phyloP scores from a whole-genome alignment of 2,113 vertebrate genomes.

The Gymnarchus niloticus region DNA sequence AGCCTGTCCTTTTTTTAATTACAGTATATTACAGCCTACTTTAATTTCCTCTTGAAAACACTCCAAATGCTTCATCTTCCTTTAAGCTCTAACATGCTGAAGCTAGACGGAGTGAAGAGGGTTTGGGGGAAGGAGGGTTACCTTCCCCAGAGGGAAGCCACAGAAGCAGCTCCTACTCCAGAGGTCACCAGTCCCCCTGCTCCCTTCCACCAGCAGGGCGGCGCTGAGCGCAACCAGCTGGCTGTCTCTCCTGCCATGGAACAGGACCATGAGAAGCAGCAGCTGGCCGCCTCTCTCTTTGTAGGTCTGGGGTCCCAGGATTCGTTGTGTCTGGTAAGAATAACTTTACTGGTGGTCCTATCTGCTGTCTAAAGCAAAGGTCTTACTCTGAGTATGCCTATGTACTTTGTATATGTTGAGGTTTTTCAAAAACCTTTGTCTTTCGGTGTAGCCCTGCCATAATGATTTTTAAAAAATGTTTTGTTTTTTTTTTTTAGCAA shows the following conservation, averaged over 20 bases:
- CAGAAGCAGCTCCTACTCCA: conserved; percentile 46
- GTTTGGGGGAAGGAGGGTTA: conserved; percentile 94
- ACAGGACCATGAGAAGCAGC: conserved; percentile 74
- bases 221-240: conserved; percentile 23
- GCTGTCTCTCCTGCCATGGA: conserved; percentile 47
- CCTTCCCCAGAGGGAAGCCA: conserved; percentile 70
- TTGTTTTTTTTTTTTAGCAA: too few species aligned
- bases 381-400: not conserved
- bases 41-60: not conserved
- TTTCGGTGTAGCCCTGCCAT: too few species aligned
- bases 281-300: conserved; percentile 84
- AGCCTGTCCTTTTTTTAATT: not conserved
- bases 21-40: not conserved
- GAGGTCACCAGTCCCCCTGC: conserved; percentile 45
- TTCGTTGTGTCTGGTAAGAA: conserved; percentile 73
- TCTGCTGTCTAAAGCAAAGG: not conserved
- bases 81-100: conserved; percentile 68
- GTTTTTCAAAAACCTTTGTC: too few species aligned
- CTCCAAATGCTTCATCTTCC: not conserved
- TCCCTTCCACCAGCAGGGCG: conserved; percentile 41
- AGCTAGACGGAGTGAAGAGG: conserved; percentile 80
- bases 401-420: not conserved
- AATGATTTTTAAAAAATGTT: too few species aligned
- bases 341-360: not conserved
- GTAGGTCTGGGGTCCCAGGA: conserved; percentile 74